Percentiles rank a stretch among this genome's conserved stretches.
Evolutionary conservation across 2,888 invertebrate species (phyloP).

Genomic region (Uropetala carovei): DNA sequence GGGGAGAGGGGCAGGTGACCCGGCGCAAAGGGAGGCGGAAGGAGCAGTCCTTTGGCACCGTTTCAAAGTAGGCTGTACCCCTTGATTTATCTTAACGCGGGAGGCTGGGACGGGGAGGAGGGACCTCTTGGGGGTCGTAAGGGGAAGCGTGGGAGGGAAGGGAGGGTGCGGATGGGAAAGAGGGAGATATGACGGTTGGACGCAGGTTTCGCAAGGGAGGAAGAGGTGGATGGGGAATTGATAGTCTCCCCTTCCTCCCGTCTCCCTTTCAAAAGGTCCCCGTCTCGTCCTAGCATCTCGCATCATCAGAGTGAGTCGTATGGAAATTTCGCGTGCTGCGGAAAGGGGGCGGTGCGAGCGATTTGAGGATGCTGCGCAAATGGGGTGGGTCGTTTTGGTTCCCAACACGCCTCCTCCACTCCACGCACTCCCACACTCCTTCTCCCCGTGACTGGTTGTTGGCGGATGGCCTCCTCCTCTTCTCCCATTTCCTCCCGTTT

Average conservation of each 20-base stretch:
- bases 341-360: too few species aligned
- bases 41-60: slow-evolving; percentile 19
- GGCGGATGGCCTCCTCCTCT: too few species aligned
- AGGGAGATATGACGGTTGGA: slow-evolving; percentile 68
- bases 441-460: too few species aligned
- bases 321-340: too few species aligned
- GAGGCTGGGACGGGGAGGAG: background rate
- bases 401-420: too few species aligned
- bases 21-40: background rate
- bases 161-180: slow-evolving; percentile 66
- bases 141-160: slow-evolving; percentile 52
- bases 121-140: too few species aligned
- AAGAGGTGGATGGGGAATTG: too few species aligned
- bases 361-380: background rate
- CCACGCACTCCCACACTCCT: too few species aligned
- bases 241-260: background rate
- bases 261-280: background rate
- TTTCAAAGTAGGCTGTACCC: slow-evolving; percentile 43
- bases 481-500: too few species aligned
- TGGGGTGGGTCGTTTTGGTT: too few species aligned
- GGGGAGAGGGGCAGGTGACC: background rate
- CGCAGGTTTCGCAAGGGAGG: too few species aligned
- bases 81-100: slow-evolving; percentile 45
- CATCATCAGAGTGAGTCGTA: too few species aligned
- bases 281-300: background rate